Base-by-base conservation (phyloP, 2,888 invertebrate species). In the Panzeria rudis region DNA sequence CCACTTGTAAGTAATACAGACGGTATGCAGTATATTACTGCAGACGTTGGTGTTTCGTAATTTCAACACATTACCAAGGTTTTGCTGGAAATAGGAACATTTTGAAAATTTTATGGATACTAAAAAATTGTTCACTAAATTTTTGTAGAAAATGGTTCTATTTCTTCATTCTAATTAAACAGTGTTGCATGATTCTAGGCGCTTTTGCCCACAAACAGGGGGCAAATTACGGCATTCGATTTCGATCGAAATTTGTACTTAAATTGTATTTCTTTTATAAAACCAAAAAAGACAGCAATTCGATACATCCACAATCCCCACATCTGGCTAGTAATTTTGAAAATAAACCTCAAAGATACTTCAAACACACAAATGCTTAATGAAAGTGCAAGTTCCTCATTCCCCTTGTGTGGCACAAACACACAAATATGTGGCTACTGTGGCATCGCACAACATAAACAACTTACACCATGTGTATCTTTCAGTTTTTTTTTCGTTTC, bases 331-430 rank as follows among this genome's bases (percentile, higher is more conserved):
- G 17, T 20, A 9, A 5, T 3, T 2, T 15, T 5, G 32, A 35
- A 62, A 62, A 7, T 13, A 23, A 13, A 41, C 20, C 17, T 35
- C 38, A 38, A 38, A 62, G 9, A 9, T 32, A 32, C n/a, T 56
- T n/a, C n/a, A 44, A 11, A 64, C 44, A 35, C 17, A 47, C 17
- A 23, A 41, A 8, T 8, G 29, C 25, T 47, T n/a, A 50, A 32
- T 20, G 66, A 64, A 66, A 66, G 47, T 66, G 25, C 35, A 68
- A 52, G 35, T 52, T 68, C 20, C 8, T 35, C 3, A 20, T 9
- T 25, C 50, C 20, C 61, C 23, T 8, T 29, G 2, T 50, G 50
- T n/a, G 17, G 1, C 52, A 54, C 32, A 17, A 2, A 17, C 32
- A 32, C 17, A 59, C 32, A 52, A 3, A 32, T 23, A 50, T 32